Evolutionary conservation across 2,113 vertebrate genomes (phyloP), one percentile per base, ranked within the genome.

Genomic region (Tenebrosternarchus preto): DNA sequence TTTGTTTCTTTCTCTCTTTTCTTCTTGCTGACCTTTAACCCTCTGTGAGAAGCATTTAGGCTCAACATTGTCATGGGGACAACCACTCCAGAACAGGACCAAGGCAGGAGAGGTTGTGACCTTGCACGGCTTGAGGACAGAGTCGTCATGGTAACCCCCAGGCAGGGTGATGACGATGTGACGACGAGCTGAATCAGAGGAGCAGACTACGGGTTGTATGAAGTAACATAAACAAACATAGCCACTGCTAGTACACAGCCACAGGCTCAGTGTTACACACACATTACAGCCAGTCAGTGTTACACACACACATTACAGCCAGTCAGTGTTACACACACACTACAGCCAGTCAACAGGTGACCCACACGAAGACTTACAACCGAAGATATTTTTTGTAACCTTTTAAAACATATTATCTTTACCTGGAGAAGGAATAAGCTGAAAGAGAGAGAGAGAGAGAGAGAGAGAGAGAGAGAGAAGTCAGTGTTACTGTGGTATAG

Each of bases 1-100:
- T 31, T 85, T 83, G 80, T 80, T 55, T 33, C 33, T 9, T 29
- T 39, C 27, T 33, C 55, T 27, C 29, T n/a, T 82, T 36, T 85
- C 84, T 63, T 71, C 82, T 88, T 89, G 84, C 87, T 79, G 84
- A 78, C 87, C 63, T 66, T 29, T 33, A n/a, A 4, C 69, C 70
- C 78, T 73, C 70, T 75, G 78, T 72, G 15, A 36, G 16, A 31
- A 66, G 63, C 63, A 2, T 66, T 50, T 25, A 80, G 81, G 85
- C 78, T 64, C 0, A 1, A 0, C 77, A 55, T 76, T 20, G 25
- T 83, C 83, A 84, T 29, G 39, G 68, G 59, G 22, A 59, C 76
- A 60, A 16, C 27, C 81, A 85, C 84, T 85, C 64, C 77, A 27
- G 46, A 80, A 57, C 12, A 36, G 53, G 68, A 39, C 64, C 25